Conservation (phyloP, 2,113 vertebrate species). For the Strix aluco region DNA sequence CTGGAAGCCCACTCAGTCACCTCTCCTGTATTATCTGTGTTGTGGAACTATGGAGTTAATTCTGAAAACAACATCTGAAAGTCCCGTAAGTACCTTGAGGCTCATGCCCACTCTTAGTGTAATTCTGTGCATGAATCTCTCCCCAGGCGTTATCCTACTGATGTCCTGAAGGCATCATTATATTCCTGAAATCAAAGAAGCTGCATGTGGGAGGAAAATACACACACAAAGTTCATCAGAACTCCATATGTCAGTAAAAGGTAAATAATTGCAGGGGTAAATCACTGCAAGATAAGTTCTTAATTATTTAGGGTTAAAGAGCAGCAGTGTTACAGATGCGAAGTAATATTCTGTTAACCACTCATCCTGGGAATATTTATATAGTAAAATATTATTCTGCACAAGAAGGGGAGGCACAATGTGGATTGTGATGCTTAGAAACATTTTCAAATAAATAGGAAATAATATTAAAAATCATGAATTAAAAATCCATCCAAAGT, state of each 20-base stretch:
- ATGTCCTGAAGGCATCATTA: conserved; percentile 47
- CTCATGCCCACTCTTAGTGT: neutral
- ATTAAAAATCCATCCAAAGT: neutral
- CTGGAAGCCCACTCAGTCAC: neutral
- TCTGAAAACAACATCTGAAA: conserved; percentile 21
- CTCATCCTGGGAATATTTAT: neutral
- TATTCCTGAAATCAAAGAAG: conserved; percentile 42
- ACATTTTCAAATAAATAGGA: neutral
- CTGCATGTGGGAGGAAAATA: conserved; percentile 51
- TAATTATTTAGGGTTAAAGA: conserved; percentile 45
- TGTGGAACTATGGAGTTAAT: neutral
- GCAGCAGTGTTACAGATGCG: neutral
- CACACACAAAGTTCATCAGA: conserved; percentile 26
- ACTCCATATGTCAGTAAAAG: neutral
- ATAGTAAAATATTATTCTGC: neutral
- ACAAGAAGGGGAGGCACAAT: neutral
- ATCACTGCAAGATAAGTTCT: conserved; percentile 3
- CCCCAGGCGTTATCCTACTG: neutral
- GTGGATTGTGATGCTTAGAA: neutral
- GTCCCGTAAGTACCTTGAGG: neutral
- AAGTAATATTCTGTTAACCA: neutral
- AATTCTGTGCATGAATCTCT: conserved; percentile 6
- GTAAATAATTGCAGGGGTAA: conserved; percentile 13
- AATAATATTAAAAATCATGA: neutral
- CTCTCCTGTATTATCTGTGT: neutral